Base-by-base conservation (phyloP, 2,797 vertebrate species). In the Enteromius anoplus region DNA sequence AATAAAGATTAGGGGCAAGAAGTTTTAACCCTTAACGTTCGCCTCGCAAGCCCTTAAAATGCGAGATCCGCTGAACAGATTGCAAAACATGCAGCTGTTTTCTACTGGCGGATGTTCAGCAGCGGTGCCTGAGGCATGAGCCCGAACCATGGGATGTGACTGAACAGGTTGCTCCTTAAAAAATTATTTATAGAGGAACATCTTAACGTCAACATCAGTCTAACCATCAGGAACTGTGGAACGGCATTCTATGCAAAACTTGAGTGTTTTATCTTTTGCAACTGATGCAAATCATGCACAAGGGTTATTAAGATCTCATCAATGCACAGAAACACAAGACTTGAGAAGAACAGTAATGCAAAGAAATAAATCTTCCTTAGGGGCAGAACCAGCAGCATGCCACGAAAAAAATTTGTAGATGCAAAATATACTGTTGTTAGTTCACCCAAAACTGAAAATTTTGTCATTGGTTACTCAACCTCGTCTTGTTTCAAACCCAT, bases 131-230 rank as follows among this genome's bases (percentile, higher is more conserved):
- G 19, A 71, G 64, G 66, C 76, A 53, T 17, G n/a, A 45, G 23
- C 42, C 34, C 21, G 10, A 76, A 77, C 65, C 78, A 64, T 7
- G 37, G 65, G 79, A 84, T 81, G 70, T 58, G 83, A 87, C 80
- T 82, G 45, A 82, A 87, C 86, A 85, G 72, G 83, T 82, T 81
- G 14, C 42, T 65, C 26, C 55, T 66, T 71, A 37, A 51, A 82
- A 84, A 78, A 42, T 70, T 26, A 45, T 77, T 34, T 15, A 73
- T 6, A 37, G 29, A 64, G 75, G 75, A 82, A 85, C 21, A 58
- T 82, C 66, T 65, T 66, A 76, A 40, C 34, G 45, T 5, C 3
- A 45, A 32, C 9, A 51, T 78, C 76, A 47, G 23, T 34, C 7
- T 65, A 42, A 60, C 32, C 37, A 17, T 58, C 37, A 71, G 47